Evolutionary conservation across 2,888 invertebrate genomes (phyloP).

Genomic region (Clivina fossor): DNA sequence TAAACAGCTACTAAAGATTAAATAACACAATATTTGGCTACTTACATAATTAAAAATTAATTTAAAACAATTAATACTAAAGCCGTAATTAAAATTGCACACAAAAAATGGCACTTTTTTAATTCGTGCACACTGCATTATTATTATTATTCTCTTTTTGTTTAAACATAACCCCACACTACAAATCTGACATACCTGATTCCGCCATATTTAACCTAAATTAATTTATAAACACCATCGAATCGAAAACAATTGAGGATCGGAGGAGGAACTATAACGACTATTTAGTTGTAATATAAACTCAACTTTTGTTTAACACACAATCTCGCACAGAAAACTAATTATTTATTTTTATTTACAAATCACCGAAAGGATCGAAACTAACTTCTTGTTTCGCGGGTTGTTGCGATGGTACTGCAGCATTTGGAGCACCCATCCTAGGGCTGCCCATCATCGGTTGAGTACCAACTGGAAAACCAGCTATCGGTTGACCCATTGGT

Average conservation of each 20-base stretch:
- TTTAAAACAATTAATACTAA: neutral
- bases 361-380: constrained; percentile 54
- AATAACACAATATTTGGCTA: neutral
- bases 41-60: neutral
- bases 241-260: constrained; percentile 21
- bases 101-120: too few species aligned
- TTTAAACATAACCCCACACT: too few species aligned
- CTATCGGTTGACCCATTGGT: constrained; percentile 65
- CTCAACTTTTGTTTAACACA: constrained; percentile 7
- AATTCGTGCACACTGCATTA: too few species aligned
- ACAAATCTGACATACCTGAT: too few species aligned
- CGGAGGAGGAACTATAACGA: constrained; percentile 28
- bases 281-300: constrained; percentile 20
- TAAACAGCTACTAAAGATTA: neutral
- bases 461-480: constrained; percentile 32
- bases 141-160: too few species aligned
- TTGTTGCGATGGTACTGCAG: constrained; percentile 43
- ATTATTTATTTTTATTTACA: constrained; percentile 45
- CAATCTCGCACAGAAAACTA: constrained; percentile 11
- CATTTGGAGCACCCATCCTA: constrained; percentile 47
- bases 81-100: too few species aligned
- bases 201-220: too few species aligned
- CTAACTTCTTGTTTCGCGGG: constrained; percentile 46
- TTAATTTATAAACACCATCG: too few species aligned
- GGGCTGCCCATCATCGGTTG: constrained; percentile 41